phyloP scores from a whole-genome alignment of 1,140 invertebrate genomes.

The Zaprionus ornatus region DNA sequence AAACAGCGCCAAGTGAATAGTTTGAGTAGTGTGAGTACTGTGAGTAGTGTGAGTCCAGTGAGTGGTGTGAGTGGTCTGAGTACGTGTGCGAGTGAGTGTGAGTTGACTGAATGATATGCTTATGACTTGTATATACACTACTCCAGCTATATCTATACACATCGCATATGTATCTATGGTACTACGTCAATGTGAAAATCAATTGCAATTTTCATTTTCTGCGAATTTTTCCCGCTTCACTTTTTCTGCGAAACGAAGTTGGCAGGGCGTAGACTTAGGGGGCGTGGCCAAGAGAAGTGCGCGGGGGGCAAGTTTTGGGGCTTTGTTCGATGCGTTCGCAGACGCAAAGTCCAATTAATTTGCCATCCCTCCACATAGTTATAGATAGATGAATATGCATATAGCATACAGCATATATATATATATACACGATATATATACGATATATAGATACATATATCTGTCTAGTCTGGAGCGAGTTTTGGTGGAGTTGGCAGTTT shows the following conservation, averaged over 20 bases:
- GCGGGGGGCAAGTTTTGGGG: background rate
- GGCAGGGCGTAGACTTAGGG: background rate
- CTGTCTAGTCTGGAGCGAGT: constrained; percentile 39
- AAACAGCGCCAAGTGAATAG: constrained; percentile 12
- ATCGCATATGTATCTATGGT: too few relatives aligned
- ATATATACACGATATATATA: constrained; percentile 11
- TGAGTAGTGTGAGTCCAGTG: background rate
- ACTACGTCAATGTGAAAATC: constrained; percentile 34
- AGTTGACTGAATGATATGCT: constrained; percentile 5
- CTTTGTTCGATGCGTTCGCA: constrained; percentile 2
- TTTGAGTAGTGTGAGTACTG: background rate
- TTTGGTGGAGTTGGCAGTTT: constrained; percentile 47
- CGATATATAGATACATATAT: constrained; percentile 30
- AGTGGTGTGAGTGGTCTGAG: background rate
- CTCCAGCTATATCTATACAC: too few relatives aligned
- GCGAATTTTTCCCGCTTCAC: background rate
- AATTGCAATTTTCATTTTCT: constrained; percentile 32
- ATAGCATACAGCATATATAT: constrained; percentile 12
- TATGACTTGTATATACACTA: background rate
- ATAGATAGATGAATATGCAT: constrained; percentile 29
- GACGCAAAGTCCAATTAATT: constrained; percentile 66
- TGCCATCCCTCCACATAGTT: constrained; percentile 23
- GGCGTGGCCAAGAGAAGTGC: background rate
- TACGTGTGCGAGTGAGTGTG: background rate
- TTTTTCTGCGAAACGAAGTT: constrained; percentile 13